Base-by-base conservation (phyloP, 2,113 vertebrate genomes). In the Gobiocypris rarus region DNA sequence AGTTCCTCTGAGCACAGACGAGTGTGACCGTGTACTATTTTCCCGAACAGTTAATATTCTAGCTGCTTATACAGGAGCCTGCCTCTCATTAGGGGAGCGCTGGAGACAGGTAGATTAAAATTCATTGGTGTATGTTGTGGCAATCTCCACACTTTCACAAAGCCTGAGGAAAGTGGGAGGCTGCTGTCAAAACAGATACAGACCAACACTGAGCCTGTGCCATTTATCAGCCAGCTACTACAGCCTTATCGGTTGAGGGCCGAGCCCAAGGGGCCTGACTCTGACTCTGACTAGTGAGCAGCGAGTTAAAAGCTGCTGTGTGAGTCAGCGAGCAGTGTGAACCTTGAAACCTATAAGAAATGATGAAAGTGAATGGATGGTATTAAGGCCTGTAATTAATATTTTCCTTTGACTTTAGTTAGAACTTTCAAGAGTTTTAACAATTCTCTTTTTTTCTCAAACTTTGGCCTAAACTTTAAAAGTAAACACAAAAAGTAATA, bases 171-270 rank as follows among this genome's bases (percentile, higher is more conserved):
- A 79, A 80, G 78, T 50, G 43, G 43, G 24, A 80, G 41, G 6
- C 15, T 50, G 45, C 81, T 73, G 81, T 86, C 79, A 83, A 65
- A 65, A 86, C 50, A 70, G 61, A 56, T 70, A 31, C 54, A 48
- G 67, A 80, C 38, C 75, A 54, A 22, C 31, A 22, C 43, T 15
- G 52, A 48, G 81, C 61, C 56, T 54, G 31, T 58, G 48, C 41
- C 43, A 82, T 87, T 87, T 74, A 82, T 82, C 86, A 82, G 73
- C 22, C 73, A 61, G 34, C 73, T 76, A 45, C 71, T 34, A 22
- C 8, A 73, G 22, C 82, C 80, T 74, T 84, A 84, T 81, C 80
- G 54, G 41, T 41, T 71, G 41, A 75, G 52, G 71, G 65, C 43
- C 75, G 28, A 78, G 75, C 77, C 83, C 71, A 22, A 24, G 50